Evolutionary conservation across 1,140 invertebrate genomes (phyloP), one percentile per base, ranked within the genome.

Genomic region (Sweltsa coloradensis): DNA sequence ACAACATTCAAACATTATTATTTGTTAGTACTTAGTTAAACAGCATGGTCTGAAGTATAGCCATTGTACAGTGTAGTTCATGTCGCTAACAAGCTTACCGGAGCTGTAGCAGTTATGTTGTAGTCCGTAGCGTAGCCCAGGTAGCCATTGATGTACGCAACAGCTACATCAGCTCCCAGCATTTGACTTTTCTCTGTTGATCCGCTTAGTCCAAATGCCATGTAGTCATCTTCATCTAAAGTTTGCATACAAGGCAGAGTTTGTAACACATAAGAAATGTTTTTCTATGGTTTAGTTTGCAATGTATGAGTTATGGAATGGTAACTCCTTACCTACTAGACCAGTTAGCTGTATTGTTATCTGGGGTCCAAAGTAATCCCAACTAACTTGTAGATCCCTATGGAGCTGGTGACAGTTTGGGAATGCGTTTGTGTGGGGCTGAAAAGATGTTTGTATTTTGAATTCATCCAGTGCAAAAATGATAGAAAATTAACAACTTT

Each of bases 331-430:
- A 75, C 76, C 66, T 49, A 83, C 73, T 69, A 83, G 77, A n/a
- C 79, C 89, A n/a, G 82, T 77, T 5, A 94, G 64, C 64, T 92
- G 79, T 45, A 94, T 76, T 1, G 88, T 91, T 40, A 94, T 80
- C 60, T 86, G 81, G n/a, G 81, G 83, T 0, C 89, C 87, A 60
- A 90, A 88, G 3, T 92, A 79, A 60, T 92, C 87, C 89, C 89
- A 94, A 7, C 81, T 79, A 3, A 91, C 72, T 70, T 90, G 87
- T 44, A 83, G 67, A 55, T 86, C 75, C 61, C 79, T 80, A 62
- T 92, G 89, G 5, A 92, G 70, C 63, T 89, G 86, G 53, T 84
- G 63, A 63, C 90, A 93, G 62, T 91, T 89, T 40, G 88, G 86
- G 44, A 91, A 65, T 19, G 73, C 62, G 52, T 75, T 68, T 49